Evolutionary conservation across 2,888 invertebrate species (phyloP).

Genomic region (Orchesella flavescens): DNA sequence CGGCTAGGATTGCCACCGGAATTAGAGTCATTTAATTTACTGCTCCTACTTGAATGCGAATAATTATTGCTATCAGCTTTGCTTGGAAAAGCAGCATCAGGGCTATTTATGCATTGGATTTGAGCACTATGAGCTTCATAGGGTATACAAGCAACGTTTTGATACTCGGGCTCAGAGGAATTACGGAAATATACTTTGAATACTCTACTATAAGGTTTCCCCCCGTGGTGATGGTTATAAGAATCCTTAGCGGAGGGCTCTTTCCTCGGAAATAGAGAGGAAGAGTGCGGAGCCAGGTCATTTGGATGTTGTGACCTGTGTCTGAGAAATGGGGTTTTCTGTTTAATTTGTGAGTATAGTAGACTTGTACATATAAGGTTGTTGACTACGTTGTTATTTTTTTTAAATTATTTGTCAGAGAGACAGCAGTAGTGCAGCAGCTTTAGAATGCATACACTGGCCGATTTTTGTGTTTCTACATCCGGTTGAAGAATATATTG

Average conservation of each 20-base stretch:
- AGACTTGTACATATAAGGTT: background rate
- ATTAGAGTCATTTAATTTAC: background rate
- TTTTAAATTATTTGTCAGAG: no score
- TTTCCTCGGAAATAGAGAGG: slow-evolving; percentile 1
- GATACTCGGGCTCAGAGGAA: background rate
- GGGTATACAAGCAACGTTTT: no score
- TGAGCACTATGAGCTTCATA: no score
- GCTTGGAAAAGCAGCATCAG: background rate
- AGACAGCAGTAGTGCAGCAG: background rate
- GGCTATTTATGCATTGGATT: no score
- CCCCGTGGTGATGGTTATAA: background rate
- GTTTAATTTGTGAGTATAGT: background rate
- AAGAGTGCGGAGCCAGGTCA: slow-evolving; percentile 47
- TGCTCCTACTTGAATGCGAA: background rate
- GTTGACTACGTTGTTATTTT: background rate
- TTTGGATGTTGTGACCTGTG: slow-evolving; percentile 58
- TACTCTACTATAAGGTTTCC: slow-evolving; percentile 12
- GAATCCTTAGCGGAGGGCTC: background rate
- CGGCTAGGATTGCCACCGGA: background rate
- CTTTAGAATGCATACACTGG: background rate
- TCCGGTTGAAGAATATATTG: no score
- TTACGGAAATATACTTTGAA: slow-evolving; percentile 5
- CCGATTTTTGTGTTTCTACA: no score
- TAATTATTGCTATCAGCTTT: background rate
- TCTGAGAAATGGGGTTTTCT: slow-evolving; percentile 35